Evolutionary conservation across 2,113 vertebrate species (phyloP), one percentile per base, ranked within the genome.

Genomic region (Daphoenositta chrysoptera): DNA sequence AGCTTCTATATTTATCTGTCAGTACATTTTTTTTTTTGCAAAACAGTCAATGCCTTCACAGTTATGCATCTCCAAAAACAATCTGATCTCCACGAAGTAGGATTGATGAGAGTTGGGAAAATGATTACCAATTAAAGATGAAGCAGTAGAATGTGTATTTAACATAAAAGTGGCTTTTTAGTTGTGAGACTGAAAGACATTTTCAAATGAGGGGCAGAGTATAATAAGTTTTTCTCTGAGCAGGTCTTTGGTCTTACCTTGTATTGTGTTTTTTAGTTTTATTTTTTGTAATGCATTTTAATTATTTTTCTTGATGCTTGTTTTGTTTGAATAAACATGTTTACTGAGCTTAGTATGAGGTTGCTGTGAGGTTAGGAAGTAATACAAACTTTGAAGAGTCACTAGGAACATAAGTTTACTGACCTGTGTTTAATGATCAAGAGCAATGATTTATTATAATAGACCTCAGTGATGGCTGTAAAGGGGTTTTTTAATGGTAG

Each of bases 351-450:
- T 78, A 71, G 58, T 70, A 64, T 69, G 42, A 87, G 58, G 57
- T 47, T 87, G 35, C 47, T 23, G 54, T 73, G 65, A 96, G 72
- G 85, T 71, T 91, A 96, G 86, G 60, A 78, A 27, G 23, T 31
- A 83, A 89, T 92, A 42, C 16, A 94, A 83, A 61, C 89, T 86
- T 37, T 80, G 80, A 68, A 91, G 72, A 77, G 63, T 94, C 57
- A 35, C 83, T 70, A 71, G 42, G 68, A 87, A 66, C 44, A 51
- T 75, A 87, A 87, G 77, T 96, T 92, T 96, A 81, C 86, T 93
- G 89, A 97, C 82, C 93, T 94, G 48, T 89, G 83, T 87, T 96
- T 87, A 79, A 90, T 94, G 95, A 97, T 97, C 78, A 96, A 95
- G 94, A 97, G 76, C 83, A 95, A 86, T 85, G 63, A 83, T 94